Evolutionary conservation across 2,797 vertebrate genomes (phyloP).

Genomic region (Pempheris klunzingeri): DNA sequence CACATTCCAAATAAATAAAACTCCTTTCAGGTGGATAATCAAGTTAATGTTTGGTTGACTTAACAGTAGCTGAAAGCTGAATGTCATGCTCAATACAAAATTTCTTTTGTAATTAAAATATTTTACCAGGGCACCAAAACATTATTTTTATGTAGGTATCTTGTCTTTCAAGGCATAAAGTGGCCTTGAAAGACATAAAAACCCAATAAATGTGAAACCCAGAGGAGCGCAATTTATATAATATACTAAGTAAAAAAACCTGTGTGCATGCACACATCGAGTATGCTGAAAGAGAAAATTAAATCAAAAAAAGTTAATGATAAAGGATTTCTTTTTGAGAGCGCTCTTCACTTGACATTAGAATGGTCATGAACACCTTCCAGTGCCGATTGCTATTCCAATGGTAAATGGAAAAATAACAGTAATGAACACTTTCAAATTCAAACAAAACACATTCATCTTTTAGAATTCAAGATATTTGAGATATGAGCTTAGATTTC

Average conservation of each 20-base stretch:
- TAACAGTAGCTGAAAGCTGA: neutral
- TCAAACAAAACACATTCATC: conserved; percentile 12
- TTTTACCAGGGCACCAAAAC: neutral
- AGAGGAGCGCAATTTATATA: neutral
- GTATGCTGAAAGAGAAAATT: conserved; percentile 12
- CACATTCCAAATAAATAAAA: neutral
- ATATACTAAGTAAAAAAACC: too few species aligned
- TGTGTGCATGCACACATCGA: neutral
- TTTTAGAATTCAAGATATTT: conserved; percentile 16
- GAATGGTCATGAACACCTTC: conserved; percentile 1
- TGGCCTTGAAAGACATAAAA: neutral
- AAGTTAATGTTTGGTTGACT: neutral
- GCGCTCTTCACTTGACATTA: conserved; percentile 13
- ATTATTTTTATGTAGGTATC: neutral
- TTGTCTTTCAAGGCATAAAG: too few species aligned
- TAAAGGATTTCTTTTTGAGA: neutral
- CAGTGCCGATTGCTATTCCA: conserved; percentile 1
- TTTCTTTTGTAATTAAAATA: neutral
- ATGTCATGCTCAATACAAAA: neutral
- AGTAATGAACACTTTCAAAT: conserved; percentile 4
- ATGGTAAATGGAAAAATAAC: conserved; percentile 11
- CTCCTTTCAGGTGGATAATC: neutral
- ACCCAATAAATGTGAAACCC: neutral
- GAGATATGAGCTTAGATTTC: neutral
- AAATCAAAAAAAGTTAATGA: conserved; percentile 8